Conservation (phyloP, 37 sponge, comb jelly and placozoan genomes). For the Chondrilla cf. caribensis region DNA sequence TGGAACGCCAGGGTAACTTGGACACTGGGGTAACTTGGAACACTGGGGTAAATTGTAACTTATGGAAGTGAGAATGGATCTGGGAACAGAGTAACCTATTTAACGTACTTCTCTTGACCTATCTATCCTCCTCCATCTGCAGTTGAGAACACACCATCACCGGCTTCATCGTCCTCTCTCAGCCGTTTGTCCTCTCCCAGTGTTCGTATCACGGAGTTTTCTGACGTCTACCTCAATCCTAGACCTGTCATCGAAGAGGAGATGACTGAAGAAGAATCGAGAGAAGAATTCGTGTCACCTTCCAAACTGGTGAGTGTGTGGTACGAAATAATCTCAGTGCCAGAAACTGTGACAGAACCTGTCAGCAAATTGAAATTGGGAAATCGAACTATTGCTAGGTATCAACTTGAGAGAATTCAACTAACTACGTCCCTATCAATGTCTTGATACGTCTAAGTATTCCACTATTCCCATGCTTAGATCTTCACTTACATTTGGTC, state of each 20-base stretch:
- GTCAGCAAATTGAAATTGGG: background rate
- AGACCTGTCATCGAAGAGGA: background rate
- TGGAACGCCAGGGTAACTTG: too few species aligned
- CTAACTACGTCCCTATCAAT: too few species aligned
- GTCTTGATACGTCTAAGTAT: too few species aligned
- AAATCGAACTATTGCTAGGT: background rate
- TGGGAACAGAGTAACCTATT: too few species aligned
- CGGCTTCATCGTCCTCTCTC: background rate
- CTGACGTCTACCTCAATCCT: constrained; percentile 15
- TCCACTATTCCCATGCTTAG: too few species aligned
- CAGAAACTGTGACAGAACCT: background rate
- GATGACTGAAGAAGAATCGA: background rate
- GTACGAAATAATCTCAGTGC: background rate
- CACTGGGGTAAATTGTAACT: too few species aligned
- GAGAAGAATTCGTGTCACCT: constrained; percentile 53
- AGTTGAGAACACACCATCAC: background rate
- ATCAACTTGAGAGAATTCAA: too few species aligned
- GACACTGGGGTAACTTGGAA: too few species aligned
- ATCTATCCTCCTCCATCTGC: too few species aligned
- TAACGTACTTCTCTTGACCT: too few species aligned
- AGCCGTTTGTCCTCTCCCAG: constrained; percentile 57
- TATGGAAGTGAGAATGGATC: too few species aligned
- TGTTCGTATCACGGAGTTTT: constrained; percentile 41
- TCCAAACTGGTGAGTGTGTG: constrained; percentile 38
- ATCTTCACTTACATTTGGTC: too few species aligned